Evolutionary conservation across 2,797 vertebrate species (phyloP).

Genomic region (Strix occidentalis): DNA sequence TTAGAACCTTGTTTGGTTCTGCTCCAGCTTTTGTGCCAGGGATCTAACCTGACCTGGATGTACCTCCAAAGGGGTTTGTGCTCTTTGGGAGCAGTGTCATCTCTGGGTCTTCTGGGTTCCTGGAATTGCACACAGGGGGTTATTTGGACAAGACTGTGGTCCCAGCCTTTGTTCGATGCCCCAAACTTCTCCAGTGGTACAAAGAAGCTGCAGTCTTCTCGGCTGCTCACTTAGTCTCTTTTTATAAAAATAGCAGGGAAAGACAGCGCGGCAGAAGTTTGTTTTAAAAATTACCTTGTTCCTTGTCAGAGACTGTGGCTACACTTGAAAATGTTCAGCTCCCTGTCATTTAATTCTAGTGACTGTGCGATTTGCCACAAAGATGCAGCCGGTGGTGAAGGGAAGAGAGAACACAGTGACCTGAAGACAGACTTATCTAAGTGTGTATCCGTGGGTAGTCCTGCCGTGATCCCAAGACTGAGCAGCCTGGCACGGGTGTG

Average conservation of each 20-base stretch:
- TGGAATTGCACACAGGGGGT: background rate
- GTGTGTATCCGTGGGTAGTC: accelerated
- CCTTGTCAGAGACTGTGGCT: background rate
- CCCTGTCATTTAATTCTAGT: background rate
- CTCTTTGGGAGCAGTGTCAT: background rate
- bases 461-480: background rate
- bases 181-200: background rate
- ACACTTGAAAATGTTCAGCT: background rate
- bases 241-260: background rate
- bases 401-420: background rate
- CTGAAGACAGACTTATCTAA: background rate
- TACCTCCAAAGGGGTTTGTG: background rate
- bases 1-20: background rate
- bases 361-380: background rate
- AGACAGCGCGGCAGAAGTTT: background rate
- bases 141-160: background rate
- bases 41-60: background rate
- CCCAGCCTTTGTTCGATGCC: background rate
- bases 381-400: background rate
- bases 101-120: background rate
- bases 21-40: background rate
- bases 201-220: background rate
- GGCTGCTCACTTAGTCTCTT: background rate
- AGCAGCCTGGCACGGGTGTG: accelerated
- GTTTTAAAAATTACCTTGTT: background rate